These are phyloP conservation scores for Calosoma granatense DNA, from an alignment of 1,140 invertebrate species.

Conservation along the genomic window DNA sequence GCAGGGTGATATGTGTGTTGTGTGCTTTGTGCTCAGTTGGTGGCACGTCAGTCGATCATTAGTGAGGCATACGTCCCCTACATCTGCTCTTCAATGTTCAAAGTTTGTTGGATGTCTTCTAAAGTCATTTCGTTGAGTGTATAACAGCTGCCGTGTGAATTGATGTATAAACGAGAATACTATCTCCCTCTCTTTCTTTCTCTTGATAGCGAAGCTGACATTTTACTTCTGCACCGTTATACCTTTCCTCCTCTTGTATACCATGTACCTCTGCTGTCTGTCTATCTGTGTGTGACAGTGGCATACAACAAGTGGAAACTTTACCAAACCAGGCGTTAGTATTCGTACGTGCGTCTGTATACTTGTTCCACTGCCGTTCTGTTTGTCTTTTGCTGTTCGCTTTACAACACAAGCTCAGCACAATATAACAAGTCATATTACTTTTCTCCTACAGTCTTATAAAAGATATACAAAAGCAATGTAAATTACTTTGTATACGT, in stretches of 20 bases:
- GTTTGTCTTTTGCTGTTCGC: no score
- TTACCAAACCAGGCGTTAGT: no score
- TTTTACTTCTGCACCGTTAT: background rate
- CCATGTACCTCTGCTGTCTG: background rate
- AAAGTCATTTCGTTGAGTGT: conserved; percentile 21
- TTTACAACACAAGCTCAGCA: no score
- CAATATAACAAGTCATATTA: no score
- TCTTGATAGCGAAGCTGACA: background rate
- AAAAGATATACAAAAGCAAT: no score
- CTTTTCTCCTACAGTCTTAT: no score
- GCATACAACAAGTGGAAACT: conserved; percentile 6
- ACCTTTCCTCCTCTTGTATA: background rate
- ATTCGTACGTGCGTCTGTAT: no score
- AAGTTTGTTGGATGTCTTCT: background rate
- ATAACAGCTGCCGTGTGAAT: conserved; percentile 25
- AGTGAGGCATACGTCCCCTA: background rate
- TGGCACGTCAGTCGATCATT: background rate
- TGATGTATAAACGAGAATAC: conserved; percentile 22
- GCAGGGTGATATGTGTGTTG: no score
- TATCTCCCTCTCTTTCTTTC: no score
- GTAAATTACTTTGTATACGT: no score
- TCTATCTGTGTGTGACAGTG: background rate
- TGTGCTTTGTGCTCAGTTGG: background rate
- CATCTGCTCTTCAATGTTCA: background rate
- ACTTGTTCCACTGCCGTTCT: no score